phyloP scores from a whole-genome alignment of 2,797 vertebrate genomes.

The Gallinago solitaria region DNA sequence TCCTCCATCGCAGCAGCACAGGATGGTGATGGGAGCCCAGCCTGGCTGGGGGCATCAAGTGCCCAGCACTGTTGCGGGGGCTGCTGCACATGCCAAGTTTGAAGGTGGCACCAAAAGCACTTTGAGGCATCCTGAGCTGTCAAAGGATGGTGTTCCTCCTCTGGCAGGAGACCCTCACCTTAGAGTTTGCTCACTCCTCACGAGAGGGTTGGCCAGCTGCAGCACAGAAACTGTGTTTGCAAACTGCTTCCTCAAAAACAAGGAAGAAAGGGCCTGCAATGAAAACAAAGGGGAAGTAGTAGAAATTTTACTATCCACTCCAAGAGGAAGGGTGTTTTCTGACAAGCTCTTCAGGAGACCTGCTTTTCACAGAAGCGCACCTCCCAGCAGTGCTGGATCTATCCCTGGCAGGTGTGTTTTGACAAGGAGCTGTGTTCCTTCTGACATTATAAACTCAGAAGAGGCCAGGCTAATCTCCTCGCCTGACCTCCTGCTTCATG shows the following conservation, averaged over 20 bases:
- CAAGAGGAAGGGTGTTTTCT: not conserved
- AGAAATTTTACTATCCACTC: not conserved
- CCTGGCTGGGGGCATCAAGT: rapidly evolving
- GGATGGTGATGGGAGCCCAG: not conserved
- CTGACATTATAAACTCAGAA: not conserved
- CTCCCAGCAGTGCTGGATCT: not conserved
- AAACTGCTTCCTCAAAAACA: not conserved
- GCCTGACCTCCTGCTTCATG: not conserved
- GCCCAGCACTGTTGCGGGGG: not conserved
- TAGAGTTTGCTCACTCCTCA: not conserved
- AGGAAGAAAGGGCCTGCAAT: not conserved
- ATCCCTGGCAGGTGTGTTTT: not conserved
- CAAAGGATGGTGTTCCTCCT: not conserved
- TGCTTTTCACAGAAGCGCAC: not conserved
- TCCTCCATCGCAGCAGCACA: rapidly evolving
- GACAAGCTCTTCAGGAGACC: not conserved
- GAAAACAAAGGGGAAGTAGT: not conserved
- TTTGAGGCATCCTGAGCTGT: not conserved
- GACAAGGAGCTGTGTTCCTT: not conserved
- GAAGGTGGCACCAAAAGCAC: not conserved
- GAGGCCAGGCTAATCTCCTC: not conserved
- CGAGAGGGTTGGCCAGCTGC: not conserved
- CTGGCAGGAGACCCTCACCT: not conserved
- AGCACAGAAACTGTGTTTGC: not conserved
- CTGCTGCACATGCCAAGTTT: not conserved